phyloP scores from a whole-genome alignment of 1,140 invertebrate genomes.

The Lepidurus couesii region DNA sequence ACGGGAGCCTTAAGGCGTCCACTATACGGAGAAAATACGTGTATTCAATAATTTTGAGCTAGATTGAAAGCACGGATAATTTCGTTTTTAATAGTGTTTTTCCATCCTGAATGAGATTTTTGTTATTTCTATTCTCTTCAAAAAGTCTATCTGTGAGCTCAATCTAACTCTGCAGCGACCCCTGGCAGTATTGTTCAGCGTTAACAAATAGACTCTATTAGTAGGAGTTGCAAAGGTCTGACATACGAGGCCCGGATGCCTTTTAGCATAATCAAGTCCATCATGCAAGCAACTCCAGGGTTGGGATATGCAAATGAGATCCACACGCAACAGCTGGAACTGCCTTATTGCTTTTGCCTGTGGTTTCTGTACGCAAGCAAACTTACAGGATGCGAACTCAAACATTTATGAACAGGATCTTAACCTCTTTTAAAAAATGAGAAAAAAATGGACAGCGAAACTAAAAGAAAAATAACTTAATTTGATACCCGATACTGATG shows the following conservation, averaged over 20 bases:
- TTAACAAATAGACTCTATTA: conserved; percentile 20
- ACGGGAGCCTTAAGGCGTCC: too few relatives aligned
- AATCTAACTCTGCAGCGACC: conserved; percentile 1
- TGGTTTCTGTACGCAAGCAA: conserved; percentile 14
- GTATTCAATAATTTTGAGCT: too few relatives aligned
- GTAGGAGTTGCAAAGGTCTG: conserved; percentile 17
- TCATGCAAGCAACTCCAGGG: conserved; percentile 20
- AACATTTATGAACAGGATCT: conserved; percentile 22
- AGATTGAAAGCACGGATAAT: too few relatives aligned
- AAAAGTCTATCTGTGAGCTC: neutral
- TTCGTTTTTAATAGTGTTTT: too few relatives aligned
- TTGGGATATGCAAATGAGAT: conserved; percentile 19
- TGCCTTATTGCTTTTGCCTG: conserved; percentile 21
- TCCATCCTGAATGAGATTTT: too few relatives aligned
- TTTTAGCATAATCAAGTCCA: conserved; percentile 22
- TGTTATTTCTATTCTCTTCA: neutral
- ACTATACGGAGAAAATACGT: too few relatives aligned
- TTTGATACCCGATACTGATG: too few relatives aligned
- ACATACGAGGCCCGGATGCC: conserved; percentile 20
- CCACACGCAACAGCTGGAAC: conserved; percentile 13
- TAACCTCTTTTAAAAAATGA: neutral
- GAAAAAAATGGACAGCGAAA: neutral
- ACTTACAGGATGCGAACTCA: conserved; percentile 8
- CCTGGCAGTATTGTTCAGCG: conserved; percentile 17
- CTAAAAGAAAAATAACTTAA: neutral